Percentiles rank a stretch among this genome's conserved stretches.
phyloP scores from a whole-genome alignment of 2,888 invertebrate species.

The Apamea epomidion region DNA sequence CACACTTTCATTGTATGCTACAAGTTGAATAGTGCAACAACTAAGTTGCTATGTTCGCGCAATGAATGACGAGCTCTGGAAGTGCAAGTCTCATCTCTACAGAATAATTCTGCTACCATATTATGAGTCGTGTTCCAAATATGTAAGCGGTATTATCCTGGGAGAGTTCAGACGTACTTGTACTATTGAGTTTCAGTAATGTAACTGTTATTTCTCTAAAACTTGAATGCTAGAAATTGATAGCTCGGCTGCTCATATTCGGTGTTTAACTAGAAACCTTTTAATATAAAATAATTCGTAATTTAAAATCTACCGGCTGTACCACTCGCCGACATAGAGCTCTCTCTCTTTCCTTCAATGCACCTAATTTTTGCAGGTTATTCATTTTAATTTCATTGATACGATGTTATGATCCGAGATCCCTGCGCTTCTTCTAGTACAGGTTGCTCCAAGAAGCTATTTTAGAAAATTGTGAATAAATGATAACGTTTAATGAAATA shows the following conservation, averaged over 20 bases:
- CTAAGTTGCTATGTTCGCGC: constrained; percentile 25
- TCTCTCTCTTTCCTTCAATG: not conserved
- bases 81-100: constrained; percentile 17
- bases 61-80: constrained; percentile 26
- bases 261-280: not conserved
- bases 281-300: not conserved
- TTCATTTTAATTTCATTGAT: not conserved
- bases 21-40: constrained; percentile 1
- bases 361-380: not conserved
- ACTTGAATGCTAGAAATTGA: not conserved
- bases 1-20: constrained; percentile 12
- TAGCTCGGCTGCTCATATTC: not conserved
- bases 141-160: constrained; percentile 10
- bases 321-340: not conserved
- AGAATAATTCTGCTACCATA: constrained; percentile 18
- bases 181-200: not conserved
- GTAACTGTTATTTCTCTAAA: not conserved
- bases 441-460: not conserved
- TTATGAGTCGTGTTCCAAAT: constrained; percentile 14
- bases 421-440: not conserved
- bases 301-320: too few relatives aligned
- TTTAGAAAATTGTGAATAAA: not conserved
- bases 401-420: too few relatives aligned
- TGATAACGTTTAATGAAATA: too few relatives aligned
- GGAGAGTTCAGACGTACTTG: constrained; percentile 1